A percentile compares a stretch with the other conserved stretches of the same genome.
Conservation (phyloP, 2,888 invertebrate genomes). For the Oxycera nigricornis region DNA sequence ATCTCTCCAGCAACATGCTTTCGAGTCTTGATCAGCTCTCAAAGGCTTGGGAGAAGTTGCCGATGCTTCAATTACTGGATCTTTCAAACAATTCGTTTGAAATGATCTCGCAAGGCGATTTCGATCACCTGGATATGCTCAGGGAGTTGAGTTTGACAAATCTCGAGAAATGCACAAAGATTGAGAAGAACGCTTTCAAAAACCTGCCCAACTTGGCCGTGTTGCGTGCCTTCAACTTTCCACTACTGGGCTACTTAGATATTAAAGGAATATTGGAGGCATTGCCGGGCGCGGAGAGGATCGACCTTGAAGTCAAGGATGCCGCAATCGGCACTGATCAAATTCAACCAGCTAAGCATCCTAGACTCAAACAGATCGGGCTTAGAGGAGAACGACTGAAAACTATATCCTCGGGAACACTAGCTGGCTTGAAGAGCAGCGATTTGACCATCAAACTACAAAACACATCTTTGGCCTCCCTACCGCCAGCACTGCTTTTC, state of each 20-base stretch:
- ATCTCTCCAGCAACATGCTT: constrained; percentile 77
- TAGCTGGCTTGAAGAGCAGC: constrained; percentile 81
- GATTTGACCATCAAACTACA: constrained; percentile 75
- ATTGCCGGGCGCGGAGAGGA: constrained; percentile 73
- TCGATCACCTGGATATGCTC: constrained; percentile 73
- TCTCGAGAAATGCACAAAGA: constrained; percentile 73
- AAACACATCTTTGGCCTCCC: constrained; percentile 78
- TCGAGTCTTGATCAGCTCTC: constrained; percentile 69
- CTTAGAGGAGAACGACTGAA: constrained; percentile 77
- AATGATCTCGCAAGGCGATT: constrained; percentile 77
- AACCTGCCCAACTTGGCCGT: constrained; percentile 73
- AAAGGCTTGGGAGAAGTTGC: constrained; percentile 73
- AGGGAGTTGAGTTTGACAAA: constrained; percentile 71
- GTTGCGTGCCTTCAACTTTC: constrained; percentile 77
- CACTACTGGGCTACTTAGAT: constrained; percentile 83
- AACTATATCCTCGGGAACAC: constrained; percentile 80
- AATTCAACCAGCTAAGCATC: constrained; percentile 78
- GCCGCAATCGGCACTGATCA: constrained; percentile 82
- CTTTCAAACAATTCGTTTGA: constrained; percentile 85
- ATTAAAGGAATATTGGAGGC: constrained; percentile 83
- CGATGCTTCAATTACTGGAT: constrained; percentile 76
- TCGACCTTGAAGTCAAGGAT: constrained; percentile 89
- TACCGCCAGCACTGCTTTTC: constrained; percentile 84
- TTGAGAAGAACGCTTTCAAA: constrained; percentile 84
- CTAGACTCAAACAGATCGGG: constrained; percentile 76